A percentile compares a stretch with the other conserved stretches of the same genome.
These are phyloP conservation scores for Emydocephalus ijimae DNA, from an alignment of 2,113 vertebrate genomes.

Conservation along the genomic window DNA sequence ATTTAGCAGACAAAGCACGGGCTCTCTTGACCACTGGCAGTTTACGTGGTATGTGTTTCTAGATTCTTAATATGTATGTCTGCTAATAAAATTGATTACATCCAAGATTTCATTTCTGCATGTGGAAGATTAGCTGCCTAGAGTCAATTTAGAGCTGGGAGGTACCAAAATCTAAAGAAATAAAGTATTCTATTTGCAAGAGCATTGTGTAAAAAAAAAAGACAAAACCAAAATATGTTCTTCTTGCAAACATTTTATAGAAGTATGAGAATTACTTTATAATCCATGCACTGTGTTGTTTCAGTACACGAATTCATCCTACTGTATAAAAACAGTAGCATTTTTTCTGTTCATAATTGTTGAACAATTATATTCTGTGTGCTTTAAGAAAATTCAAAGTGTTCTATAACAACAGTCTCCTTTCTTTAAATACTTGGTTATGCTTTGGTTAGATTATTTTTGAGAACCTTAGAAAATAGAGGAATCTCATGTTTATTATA, in stretches of 20 bases:
- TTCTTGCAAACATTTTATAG: neutral
- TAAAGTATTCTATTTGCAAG: neutral
- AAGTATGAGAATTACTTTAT: neutral
- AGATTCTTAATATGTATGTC: slow-evolving; percentile 63
- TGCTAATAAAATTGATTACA: slow-evolving; percentile 45
- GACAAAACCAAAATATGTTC: neutral
- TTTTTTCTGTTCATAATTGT: neutral
- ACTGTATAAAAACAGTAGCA: neutral
- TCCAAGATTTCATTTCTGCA: neutral
- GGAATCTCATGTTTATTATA: neutral
- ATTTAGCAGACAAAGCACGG: slow-evolving; percentile 97
- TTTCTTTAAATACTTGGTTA: slow-evolving; percentile 29
- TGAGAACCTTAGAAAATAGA: neutral
- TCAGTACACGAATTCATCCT: neutral
- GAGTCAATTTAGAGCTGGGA: no score
- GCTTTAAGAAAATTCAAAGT: slow-evolving; percentile 44
- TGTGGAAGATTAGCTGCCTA: neutral
- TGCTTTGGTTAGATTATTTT: slow-evolving; percentile 44
- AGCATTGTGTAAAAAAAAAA: neutral
- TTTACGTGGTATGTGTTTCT: slow-evolving; percentile 85
- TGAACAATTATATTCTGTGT: slow-evolving; percentile 41
- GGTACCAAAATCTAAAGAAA: neutral
- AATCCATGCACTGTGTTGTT: neutral
- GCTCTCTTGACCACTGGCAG: slow-evolving; percentile 95
- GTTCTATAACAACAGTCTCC: slow-evolving; percentile 37